Evolutionary conservation across 2,888 invertebrate species (phyloP).

Genomic region (Mimachlamys varia): DNA sequence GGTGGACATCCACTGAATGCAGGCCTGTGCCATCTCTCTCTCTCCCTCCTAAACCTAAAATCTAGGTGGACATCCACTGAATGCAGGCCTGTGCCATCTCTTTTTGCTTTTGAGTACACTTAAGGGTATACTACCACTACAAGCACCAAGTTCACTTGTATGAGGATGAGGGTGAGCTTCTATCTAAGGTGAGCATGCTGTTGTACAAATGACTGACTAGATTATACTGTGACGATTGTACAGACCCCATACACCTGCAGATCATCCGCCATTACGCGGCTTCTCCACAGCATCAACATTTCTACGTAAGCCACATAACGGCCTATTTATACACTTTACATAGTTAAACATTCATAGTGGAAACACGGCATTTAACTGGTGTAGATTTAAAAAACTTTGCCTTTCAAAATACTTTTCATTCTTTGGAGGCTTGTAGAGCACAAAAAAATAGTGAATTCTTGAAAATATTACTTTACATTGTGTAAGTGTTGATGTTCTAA

Average conservation of each 20-base stretch:
- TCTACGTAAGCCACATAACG: neutral
- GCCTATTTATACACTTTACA: neutral
- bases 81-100: neutral
- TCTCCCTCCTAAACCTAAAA: neutral
- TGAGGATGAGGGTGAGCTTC: neutral
- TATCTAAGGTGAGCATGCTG: neutral
- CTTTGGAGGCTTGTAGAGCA: neutral
- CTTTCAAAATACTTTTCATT: conserved; percentile 11
- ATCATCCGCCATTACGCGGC: too few species aligned
- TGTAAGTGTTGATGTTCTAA: neutral
- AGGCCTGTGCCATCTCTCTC: too few species aligned
- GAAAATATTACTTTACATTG: neutral
- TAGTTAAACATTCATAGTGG: neutral
- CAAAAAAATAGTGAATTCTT: neutral
- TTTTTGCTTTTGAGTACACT: neutral
- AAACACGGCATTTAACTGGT: neutral
- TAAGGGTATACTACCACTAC: conserved; percentile 12
- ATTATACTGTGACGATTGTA: neutral
- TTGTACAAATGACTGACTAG: neutral
- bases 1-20: too few species aligned
- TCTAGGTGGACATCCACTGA: neutral
- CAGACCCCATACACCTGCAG: neutral
- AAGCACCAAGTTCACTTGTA: conserved; percentile 28
- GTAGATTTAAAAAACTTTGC: neutral
- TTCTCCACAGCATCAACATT: too few species aligned